phyloP scores from a whole-genome alignment of 1,140 invertebrate genomes.

The Cydia splendana region DNA sequence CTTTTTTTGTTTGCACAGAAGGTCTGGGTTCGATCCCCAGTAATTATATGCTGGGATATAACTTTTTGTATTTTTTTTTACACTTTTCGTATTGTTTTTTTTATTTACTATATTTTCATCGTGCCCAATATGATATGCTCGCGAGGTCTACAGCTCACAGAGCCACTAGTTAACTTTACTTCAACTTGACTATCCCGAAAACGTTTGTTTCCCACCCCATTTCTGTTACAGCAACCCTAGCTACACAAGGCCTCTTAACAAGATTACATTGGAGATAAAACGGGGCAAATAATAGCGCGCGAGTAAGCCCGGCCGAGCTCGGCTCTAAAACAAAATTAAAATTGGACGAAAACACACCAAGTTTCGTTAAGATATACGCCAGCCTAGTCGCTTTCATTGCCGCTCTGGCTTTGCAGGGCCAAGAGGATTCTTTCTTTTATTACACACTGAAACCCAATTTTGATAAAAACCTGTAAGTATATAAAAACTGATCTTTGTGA shows the following conservation, averaged over 20 bases:
- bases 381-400: slow-evolving; percentile 29
- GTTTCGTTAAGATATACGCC: slow-evolving; percentile 20
- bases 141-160: too few species aligned
- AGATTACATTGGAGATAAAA: slow-evolving; percentile 79
- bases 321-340: slow-evolving; percentile 75
- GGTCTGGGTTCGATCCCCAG: too few species aligned
- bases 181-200: neutral
- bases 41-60: too few species aligned
- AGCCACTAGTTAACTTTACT: too few species aligned
- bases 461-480: neutral
- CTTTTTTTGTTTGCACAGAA: too few species aligned
- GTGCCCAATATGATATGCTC: too few species aligned
- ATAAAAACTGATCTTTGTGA: neutral
- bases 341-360: slow-evolving; percentile 52
- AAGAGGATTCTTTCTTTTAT: slow-evolving; percentile 6
- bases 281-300: slow-evolving; percentile 70
- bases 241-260: slow-evolving; percentile 67
- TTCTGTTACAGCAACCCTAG: slow-evolving; percentile 13
- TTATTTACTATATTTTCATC: too few species aligned
- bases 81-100: too few species aligned
- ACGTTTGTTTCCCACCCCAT: neutral
- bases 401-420: slow-evolving; percentile 11
- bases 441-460: slow-evolving; percentile 5
- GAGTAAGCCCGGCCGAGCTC: slow-evolving; percentile 60
- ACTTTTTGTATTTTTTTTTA: too few species aligned